These are phyloP conservation scores for Agelastica alni DNA, from an alignment of 2,888 invertebrate genomes.

Conservation along the genomic window DNA sequence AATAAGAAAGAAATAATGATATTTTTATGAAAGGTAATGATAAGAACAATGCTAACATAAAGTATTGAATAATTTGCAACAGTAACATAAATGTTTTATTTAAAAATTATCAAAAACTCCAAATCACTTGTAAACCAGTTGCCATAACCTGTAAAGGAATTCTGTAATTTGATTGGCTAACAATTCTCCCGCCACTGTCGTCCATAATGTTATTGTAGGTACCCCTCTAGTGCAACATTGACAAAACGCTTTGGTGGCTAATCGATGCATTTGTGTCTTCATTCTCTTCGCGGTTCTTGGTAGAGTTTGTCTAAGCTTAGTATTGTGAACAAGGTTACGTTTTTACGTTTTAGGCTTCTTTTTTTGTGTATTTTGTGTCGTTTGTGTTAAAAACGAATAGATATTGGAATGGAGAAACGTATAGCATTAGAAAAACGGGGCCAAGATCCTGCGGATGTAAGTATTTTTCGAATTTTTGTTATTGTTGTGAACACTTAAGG, in stretches of 20 bases:
- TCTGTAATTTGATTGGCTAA: constrained; percentile 40
- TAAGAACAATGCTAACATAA: no score
- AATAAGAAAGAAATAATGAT: background rate
- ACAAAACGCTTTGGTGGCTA: constrained; percentile 48
- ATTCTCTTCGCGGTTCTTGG: constrained; percentile 33
- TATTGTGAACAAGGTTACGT: constrained; percentile 45
- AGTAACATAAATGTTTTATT: no score
- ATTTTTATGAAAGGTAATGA: background rate
- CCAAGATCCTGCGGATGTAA: constrained; percentile 87
- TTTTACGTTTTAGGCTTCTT: constrained; percentile 28
- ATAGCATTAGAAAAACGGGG: constrained; percentile 94
- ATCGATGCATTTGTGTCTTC: constrained; percentile 47
- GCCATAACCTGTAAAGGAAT: constrained; percentile 31
- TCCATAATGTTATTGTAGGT: constrained; percentile 51
- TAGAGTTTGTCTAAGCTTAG: constrained; percentile 31
- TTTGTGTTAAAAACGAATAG: constrained; percentile 28
- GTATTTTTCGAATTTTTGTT: constrained; percentile 47
- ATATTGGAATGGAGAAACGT: constrained; percentile 83
- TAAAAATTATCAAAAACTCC: background rate
- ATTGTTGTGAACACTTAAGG: constrained; percentile 32
- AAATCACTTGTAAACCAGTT: constrained; percentile 12
- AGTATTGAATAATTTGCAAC: no score
- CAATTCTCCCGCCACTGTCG: constrained; percentile 47
- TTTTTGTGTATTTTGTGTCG: constrained; percentile 31
- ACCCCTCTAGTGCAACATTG: constrained; percentile 53